phyloP scores from a whole-genome alignment of 1,140 invertebrate species.

The Ditylenchus dipsaci region DNA sequence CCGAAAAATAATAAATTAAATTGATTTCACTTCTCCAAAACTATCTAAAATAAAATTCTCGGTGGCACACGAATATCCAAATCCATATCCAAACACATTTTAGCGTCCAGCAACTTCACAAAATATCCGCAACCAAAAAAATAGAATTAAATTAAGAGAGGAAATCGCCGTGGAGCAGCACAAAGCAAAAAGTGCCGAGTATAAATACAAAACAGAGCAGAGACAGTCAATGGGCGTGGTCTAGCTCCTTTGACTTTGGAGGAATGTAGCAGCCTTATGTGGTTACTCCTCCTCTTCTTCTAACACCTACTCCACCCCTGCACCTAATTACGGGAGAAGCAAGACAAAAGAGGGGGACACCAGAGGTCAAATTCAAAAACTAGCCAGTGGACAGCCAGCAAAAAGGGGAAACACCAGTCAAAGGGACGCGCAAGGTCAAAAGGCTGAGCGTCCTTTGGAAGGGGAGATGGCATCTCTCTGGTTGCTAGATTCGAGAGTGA shows the following conservation, averaged over 20 bases:
- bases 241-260: not conserved
- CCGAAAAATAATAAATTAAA: too few relatives aligned
- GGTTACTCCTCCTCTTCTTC: not conserved
- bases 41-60: too few relatives aligned
- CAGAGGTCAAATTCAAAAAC: constrained; percentile 3
- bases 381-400: not conserved
- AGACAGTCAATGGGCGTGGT: not conserved
- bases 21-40: too few relatives aligned
- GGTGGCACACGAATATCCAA: too few relatives aligned
- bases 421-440: not conserved
- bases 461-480: not conserved
- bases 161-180: not conserved
- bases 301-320: not conserved
- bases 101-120: too few relatives aligned
- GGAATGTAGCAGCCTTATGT: not conserved
- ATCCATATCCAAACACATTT: too few relatives aligned
- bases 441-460: not conserved
- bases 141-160: too few relatives aligned
- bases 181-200: constrained; percentile 1
- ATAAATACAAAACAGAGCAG: not conserved
- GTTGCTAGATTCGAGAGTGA: not conserved
- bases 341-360: constrained; percentile 3
- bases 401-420: not conserved
- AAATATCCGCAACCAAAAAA: too few relatives aligned
- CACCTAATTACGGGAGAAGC: not conserved